Conservation (phyloP, 1,140 invertebrate genomes). For the Palaemon carinicauda region DNA sequence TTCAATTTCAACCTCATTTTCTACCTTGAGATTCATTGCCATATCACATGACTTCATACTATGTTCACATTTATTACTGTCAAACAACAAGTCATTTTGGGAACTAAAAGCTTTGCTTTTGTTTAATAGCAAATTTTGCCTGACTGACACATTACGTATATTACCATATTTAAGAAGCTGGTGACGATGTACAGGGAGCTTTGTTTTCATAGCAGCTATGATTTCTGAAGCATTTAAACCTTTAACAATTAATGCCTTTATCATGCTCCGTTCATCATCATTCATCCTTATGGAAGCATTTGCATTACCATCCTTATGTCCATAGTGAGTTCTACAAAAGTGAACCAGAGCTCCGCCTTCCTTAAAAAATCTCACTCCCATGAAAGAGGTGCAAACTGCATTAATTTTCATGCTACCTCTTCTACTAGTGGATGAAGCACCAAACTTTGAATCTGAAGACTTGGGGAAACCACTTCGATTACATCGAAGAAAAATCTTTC, state of each 20-base stretch:
- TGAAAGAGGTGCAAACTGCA: constrained; percentile 40
- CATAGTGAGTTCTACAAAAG: constrained; percentile 42
- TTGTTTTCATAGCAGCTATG: constrained; percentile 18
- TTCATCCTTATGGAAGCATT: constrained; percentile 29
- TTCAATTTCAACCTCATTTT: constrained; percentile 28
- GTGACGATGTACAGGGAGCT: constrained; percentile 28
- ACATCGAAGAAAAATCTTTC: constrained; percentile 28
- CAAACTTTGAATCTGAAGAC: not conserved
- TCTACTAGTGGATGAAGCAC: not conserved
- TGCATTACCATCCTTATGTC: constrained; percentile 7
- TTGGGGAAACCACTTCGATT: constrained; percentile 32
- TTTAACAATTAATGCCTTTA: constrained; percentile 14
- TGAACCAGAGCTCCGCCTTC: constrained; percentile 39
- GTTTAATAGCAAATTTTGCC: constrained; percentile 24
- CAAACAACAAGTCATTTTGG: not conserved
- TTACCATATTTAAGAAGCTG: constrained; percentile 32
- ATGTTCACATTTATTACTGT: not conserved
- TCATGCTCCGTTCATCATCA: constrained; percentile 5
- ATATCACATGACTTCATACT: not conserved
- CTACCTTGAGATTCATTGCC: constrained; percentile 11
- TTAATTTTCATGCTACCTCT: constrained; percentile 34
- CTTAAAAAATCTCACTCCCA: constrained; percentile 20
- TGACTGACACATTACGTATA: constrained; percentile 9
- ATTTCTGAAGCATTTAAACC: constrained; percentile 16
- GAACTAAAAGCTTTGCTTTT: not conserved